Conservation (phyloP, 2,888 invertebrate genomes). For the Acleris cristana region DNA sequence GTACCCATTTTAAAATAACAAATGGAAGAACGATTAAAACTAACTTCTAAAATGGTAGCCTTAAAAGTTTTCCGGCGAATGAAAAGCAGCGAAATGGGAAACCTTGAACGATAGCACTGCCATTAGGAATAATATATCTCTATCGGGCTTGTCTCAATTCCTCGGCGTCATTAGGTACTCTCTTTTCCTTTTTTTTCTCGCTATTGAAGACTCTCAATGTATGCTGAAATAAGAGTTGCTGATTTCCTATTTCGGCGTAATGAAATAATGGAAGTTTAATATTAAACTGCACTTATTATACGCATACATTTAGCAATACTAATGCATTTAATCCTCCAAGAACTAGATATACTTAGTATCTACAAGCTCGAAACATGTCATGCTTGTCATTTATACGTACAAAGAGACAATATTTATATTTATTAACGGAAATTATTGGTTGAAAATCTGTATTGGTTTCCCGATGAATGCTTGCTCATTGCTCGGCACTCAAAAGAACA, state of each 20-base stretch:
- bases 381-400: no score
- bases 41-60: constrained; percentile 23
- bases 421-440: no score
- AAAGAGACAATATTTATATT: no score
- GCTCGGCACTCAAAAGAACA: no score
- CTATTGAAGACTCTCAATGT: constrained; percentile 11
- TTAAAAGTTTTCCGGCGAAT: constrained; percentile 24
- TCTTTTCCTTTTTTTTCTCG: constrained; percentile 15
- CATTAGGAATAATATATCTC: constrained; percentile 45
- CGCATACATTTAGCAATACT: no score
- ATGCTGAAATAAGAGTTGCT: background rate
- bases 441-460: no score
- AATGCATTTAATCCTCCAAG: no score
- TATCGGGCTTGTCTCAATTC: constrained; percentile 39
- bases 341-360: no score
- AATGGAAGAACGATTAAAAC: constrained; percentile 12
- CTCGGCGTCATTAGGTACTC: constrained; percentile 28
- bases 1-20: constrained; percentile 4
- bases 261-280: background rate
- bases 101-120: constrained; percentile 37
- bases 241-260: no score
- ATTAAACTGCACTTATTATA: background rate
- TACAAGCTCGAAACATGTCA: no score
- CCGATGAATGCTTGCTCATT: no score
- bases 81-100: constrained; percentile 37